A percentile compares a stretch with the other conserved stretches of the same genome.
These are phyloP conservation scores for Ceriagrion tenellum DNA, from an alignment of 2,888 invertebrate genomes.

Conservation along the genomic window DNA sequence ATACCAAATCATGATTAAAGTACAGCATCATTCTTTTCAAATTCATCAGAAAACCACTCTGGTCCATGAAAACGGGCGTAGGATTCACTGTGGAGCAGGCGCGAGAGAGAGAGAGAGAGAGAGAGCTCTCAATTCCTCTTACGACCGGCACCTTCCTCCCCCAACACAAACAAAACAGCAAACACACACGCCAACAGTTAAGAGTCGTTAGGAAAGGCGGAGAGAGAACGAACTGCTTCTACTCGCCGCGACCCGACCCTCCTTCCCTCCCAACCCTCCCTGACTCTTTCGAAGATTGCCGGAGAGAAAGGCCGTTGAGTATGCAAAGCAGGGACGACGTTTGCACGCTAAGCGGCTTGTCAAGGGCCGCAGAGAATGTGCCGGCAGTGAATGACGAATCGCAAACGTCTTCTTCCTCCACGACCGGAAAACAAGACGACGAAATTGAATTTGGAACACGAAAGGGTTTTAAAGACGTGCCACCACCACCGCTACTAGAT, in stretches of 20 bases:
- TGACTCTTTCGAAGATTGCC: neutral
- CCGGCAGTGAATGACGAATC: neutral
- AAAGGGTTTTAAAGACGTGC: neutral
- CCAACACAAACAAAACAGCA: neutral
- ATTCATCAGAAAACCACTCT: too few species aligned
- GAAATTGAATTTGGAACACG: neutral
- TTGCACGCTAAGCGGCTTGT: neutral
- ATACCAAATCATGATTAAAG: too few species aligned
- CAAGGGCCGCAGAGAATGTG: neutral
- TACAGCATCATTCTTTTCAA: too few species aligned
- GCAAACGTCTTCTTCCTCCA: neutral
- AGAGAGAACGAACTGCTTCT: too few species aligned
- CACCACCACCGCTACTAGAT: too few species aligned
- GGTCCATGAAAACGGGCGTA: too few species aligned
- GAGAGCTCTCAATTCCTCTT: too few species aligned
- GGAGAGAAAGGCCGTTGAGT: neutral
- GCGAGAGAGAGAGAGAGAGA: too few species aligned
- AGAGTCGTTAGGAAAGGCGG: neutral
- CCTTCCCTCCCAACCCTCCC: neutral
- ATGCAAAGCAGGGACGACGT: slow-evolving; percentile 18
- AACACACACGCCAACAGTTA: neutral
- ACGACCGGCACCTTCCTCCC: too few species aligned
- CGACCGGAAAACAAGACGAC: neutral
- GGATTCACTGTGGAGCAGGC: too few species aligned
- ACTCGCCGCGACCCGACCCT: too few species aligned